Percentiles rank a stretch among this genome's conserved stretches.
These are phyloP conservation scores for Microcebus murinus DNA, from an alignment of 2,113 vertebrate genomes.

Conservation along the genomic window DNA sequence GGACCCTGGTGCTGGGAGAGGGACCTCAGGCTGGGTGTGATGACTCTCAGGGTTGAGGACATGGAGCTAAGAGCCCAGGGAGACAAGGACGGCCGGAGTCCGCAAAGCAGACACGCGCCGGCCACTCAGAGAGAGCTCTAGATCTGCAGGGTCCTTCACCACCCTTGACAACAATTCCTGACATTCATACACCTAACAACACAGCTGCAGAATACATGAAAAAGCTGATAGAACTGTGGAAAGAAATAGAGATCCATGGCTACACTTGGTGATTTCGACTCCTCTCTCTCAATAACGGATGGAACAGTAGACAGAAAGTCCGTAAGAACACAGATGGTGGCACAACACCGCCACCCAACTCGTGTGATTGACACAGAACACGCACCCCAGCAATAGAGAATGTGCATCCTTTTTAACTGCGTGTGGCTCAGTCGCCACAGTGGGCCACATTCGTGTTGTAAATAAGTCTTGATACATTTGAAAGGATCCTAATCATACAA, in stretches of 20 bases:
- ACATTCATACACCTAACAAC: neutral
- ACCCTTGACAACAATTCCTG: neutral
- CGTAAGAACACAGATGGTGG: neutral
- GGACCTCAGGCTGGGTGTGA: fast-evolving
- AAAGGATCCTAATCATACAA: neutral
- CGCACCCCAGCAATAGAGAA: neutral
- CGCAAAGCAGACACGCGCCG: neutral
- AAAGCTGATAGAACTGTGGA: neutral
- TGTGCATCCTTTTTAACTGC: neutral
- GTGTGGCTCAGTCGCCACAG: neutral
- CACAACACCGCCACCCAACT: neutral
- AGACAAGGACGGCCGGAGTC: neutral
- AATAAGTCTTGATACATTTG: neutral
- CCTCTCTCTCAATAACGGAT: neutral
- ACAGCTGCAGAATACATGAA: neutral
- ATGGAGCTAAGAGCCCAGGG: neutral
- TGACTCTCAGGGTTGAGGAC: neutral
- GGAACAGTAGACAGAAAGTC: neutral
- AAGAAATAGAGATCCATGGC: neutral
- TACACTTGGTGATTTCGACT: neutral
- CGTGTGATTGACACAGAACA: neutral
- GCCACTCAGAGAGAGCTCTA: neutral
- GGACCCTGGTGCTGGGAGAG: fast-evolving
- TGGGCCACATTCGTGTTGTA: neutral
- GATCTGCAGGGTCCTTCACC: neutral